A percentile compares a stretch with the other conserved stretches of the same genome.
phyloP scores from a whole-genome alignment of 2,113 vertebrate species.

The Cyprinodon tularosa region DNA sequence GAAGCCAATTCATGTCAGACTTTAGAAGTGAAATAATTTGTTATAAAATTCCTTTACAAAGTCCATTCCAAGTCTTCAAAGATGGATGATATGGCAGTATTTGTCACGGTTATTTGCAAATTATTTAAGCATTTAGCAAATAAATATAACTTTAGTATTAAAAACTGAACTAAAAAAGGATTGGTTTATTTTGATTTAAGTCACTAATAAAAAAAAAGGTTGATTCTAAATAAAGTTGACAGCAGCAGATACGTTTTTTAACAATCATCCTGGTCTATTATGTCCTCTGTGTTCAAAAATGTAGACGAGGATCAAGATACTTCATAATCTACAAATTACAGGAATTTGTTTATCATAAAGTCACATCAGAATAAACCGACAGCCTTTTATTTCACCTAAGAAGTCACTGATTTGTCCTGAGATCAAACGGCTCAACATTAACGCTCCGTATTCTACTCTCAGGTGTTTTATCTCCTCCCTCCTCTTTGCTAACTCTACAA shows the following conservation, averaged over 20 bases:
- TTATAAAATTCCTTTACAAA: background rate
- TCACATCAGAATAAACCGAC: background rate
- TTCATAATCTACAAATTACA: background rate
- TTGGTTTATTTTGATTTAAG: too few species aligned
- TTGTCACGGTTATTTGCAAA: too few species aligned
- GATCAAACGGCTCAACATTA: slow-evolving; percentile 14
- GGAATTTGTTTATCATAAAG: background rate
- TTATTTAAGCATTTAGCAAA: too few species aligned
- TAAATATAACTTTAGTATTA: too few species aligned
- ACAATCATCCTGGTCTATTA: too few species aligned
- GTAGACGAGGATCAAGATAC: background rate
- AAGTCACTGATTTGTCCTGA: background rate
- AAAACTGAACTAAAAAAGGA: too few species aligned
- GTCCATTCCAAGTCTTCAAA: too few species aligned
- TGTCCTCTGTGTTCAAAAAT: background rate
- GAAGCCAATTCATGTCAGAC: background rate
- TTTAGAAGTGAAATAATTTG: background rate
- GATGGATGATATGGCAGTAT: too few species aligned
- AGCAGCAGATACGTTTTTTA: too few species aligned
- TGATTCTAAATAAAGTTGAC: too few species aligned
- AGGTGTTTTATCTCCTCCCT: slow-evolving; percentile 27
- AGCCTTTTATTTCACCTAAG: background rate
- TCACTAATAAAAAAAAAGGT: too few species aligned
- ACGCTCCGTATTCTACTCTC: slow-evolving; percentile 4
- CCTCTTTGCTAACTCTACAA: slow-evolving; percentile 47